Evolutionary conservation across 2,888 invertebrate species (phyloP), one percentile per base, ranked within the genome.

Genomic region (Smittia aterrima): DNA sequence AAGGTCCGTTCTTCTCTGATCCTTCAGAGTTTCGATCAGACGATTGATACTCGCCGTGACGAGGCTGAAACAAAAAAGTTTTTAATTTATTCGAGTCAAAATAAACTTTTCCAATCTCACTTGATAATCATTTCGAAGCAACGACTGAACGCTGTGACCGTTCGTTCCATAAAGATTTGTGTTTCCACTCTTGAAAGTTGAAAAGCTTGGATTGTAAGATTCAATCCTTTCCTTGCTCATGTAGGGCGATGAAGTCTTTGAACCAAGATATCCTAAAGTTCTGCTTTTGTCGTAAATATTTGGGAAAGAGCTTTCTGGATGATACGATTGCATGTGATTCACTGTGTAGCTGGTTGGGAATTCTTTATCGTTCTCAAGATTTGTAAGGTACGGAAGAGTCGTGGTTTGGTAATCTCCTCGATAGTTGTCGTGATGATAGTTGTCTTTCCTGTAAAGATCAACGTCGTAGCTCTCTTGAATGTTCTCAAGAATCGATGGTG

Each of bases 1-100:
- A 94, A 85, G 91, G 91, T 78, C 93, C 93, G 78, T 90, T 90
- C 78, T 90, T 90, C 66, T 90, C 90, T 0, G 90, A 90, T 0
- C 88, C 86, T 78, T 90, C 90, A 0, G 89, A 89, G 84, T 89
- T 86, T 38, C 90, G 84, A 77, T 90, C 90, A 13, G 83, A 85
- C 13, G 83, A 85, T 77, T 85, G 80, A 77, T 81, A 82, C 75
- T 81, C 81, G 40, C 77, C 76, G 24, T 77, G 77, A 47, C 79
- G 78, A 54, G 78, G 77, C 85, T 77, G 83, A 84, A 83, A 0
- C 85, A 84, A 1, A 84, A 85, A 84, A 77, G 84, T 85, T 0
- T 83, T 83, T 84, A 84, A 58, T 83, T 84, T 53, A 2, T 27
- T n/a, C 1, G 11, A 41, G 66, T 27, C 32, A 27, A 32, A 66